Conservation (phyloP, 1,140 invertebrate species). For the Metopolophium dirhodum region DNA sequence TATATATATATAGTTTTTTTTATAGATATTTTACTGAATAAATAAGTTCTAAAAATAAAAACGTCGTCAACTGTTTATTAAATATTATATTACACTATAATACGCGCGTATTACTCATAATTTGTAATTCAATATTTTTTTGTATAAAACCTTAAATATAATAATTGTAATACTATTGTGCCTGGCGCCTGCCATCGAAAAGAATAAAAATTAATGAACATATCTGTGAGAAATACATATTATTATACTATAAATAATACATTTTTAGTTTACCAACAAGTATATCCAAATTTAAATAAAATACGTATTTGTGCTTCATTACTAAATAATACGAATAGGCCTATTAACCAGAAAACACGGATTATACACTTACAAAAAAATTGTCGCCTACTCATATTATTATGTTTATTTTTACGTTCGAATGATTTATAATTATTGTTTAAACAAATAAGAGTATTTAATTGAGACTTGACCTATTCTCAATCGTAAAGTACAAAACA, state of each 20-base stretch:
- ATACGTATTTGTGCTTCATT: not conserved
- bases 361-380: not conserved
- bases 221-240: not conserved
- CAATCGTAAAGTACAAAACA: not conserved
- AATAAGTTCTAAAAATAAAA: not conserved
- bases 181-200: not conserved
- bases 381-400: not conserved
- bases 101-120: not conserved
- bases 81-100: not conserved
- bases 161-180: not conserved
- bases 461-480: not conserved
- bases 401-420: not conserved
- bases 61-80: not conserved
- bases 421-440: not conserved
- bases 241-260: not conserved
- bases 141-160: not conserved
- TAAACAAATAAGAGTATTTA: not conserved
- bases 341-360: not conserved
- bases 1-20: not conserved
- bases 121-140: not conserved
- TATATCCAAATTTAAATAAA: slow-evolving; percentile 20
- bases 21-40: not conserved
- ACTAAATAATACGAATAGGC: not conserved
- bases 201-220: not conserved
- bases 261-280: not conserved